phyloP scores from a whole-genome alignment of 2,888 invertebrate genomes.

The Anagyrus pseudococci region DNA sequence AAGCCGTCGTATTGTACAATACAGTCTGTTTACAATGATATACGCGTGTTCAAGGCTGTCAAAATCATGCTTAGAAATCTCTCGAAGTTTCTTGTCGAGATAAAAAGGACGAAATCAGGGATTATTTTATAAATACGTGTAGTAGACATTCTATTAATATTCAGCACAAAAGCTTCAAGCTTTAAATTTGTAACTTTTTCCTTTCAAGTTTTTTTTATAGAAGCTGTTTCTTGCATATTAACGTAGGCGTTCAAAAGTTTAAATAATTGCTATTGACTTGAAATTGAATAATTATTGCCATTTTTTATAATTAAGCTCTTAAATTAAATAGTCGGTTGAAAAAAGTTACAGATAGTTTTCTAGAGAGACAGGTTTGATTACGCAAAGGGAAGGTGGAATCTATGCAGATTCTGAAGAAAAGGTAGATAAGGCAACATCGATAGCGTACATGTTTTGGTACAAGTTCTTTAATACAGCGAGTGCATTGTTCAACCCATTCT shows the following conservation, averaged over 20 bases:
- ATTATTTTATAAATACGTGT: slow-evolving; percentile 8
- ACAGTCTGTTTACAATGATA: slow-evolving; percentile 2
- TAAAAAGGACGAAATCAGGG: slow-evolving; percentile 3
- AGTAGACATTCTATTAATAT: slow-evolving; percentile 8
- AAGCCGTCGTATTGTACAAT: slow-evolving; percentile 4
- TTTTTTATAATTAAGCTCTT: no score
- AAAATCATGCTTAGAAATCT: slow-evolving; percentile 29
- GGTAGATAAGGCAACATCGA: slow-evolving; percentile 37
- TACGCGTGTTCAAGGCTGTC: slow-evolving; percentile 29
- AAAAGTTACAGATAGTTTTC: no score
- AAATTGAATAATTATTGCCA: no score
- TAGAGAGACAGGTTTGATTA: no score
- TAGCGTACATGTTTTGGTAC: slow-evolving; percentile 27
- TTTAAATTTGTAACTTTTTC: no score
- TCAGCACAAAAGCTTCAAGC: slow-evolving; percentile 7
- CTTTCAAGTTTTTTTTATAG: no score
- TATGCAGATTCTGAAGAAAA: slow-evolving; percentile 30
- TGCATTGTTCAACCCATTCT: no score
- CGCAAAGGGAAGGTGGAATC: slow-evolving; percentile 13
- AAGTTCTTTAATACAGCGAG: slow-evolving; percentile 25
- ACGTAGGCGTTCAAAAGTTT: no score
- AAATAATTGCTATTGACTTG: no score
- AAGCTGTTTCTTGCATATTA: no score
- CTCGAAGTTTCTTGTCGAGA: slow-evolving; percentile 15
- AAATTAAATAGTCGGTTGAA: no score